Evolutionary conservation across 2,113 vertebrate species (phyloP), one percentile per base, ranked within the genome.

Genomic region (Burhinus oedicnemus): DNA sequence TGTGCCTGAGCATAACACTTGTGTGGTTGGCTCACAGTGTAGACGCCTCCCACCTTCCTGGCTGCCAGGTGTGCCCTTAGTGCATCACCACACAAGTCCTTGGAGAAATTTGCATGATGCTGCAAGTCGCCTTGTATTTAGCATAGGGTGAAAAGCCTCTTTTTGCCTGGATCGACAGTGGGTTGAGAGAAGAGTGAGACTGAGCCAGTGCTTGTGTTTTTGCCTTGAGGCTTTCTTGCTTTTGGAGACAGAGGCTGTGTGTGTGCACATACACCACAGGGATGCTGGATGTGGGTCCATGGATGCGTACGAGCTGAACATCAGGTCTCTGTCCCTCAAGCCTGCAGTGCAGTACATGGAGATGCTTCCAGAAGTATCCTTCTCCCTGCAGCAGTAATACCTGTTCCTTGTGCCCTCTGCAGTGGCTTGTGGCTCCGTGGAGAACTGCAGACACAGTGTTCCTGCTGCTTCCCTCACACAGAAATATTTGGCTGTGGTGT

Each of bases 21-120:
- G 38, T 25, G n/a, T 16, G 22, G 15, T 44, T 0, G 0, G 27
- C 49, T 74, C 7, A 4, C 14, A 2, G 7, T 4, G 3, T 18
- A 18, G 11, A 2, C 0, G 2, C 17, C 19, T 72, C 29, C 25
- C 21, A 7, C 27, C 12, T 47, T 11, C 12, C 19, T 32, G 18
- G 54, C 45, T 90, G 65, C 61, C 52, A 20, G 27, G 13, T 44
- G 27, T 66, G 47, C 68, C 55, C 65, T 83, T 51, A 16, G 20
- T 0, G 1, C 20, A 23, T 87, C 74, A 15, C 51, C 36, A 20
- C 0, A 0, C 4, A 7, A 30, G 12, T 21, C 47, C 65, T 76
- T 58, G 30, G 57, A 75, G 65, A n/a, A 84, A 58, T 52, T 21
- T 11, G 2, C 0, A 1, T 9, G 25, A n/a, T 64, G 61, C 32